Evolutionary conservation across 2,113 vertebrate genomes (phyloP).

Genomic region (Sprattus sprattus): DNA sequence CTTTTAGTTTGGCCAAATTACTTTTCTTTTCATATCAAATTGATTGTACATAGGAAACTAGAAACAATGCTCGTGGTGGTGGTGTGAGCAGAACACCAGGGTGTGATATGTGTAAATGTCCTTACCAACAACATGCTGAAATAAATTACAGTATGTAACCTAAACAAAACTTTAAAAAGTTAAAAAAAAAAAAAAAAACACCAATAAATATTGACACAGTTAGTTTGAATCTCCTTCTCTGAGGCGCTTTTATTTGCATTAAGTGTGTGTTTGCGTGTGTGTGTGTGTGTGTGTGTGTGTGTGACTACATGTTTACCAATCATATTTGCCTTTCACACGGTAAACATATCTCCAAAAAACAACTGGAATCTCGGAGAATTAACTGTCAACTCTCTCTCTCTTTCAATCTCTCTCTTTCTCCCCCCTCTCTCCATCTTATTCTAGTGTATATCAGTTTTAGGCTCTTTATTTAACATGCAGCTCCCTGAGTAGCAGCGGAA

Average conservation of each 20-base stretch:
- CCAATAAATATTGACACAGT: slow-evolving; percentile 70
- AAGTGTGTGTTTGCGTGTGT: background rate
- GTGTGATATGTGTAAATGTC: slow-evolving; percentile 69
- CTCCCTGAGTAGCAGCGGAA: background rate
- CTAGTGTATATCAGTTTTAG: background rate
- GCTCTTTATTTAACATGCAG: background rate
- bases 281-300: background rate
- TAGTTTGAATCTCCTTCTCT: slow-evolving; percentile 45
- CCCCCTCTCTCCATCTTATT: slow-evolving; percentile 7
- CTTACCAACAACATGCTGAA: slow-evolving; percentile 60
- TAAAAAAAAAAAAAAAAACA: slow-evolving; percentile 47
- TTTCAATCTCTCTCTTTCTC: background rate
- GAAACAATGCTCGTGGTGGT: slow-evolving; percentile 50
- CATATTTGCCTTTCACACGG: too few species aligned
- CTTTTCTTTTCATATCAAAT: slow-evolving; percentile 52
- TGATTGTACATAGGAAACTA: slow-evolving; percentile 69
- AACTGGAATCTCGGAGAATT: too few species aligned
- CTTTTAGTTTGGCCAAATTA: slow-evolving; percentile 32
- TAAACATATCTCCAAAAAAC: too few species aligned
- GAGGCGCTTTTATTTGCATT: slow-evolving; percentile 1
- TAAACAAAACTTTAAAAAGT: slow-evolving; percentile 51
- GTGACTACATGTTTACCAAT: background rate
- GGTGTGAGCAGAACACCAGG: slow-evolving; percentile 55
- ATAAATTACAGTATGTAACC: slow-evolving; percentile 62
- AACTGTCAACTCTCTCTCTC: background rate